These are phyloP conservation scores for Fringilla coelebs DNA, from an alignment of 2,797 vertebrate species.

Conservation along the genomic window DNA sequence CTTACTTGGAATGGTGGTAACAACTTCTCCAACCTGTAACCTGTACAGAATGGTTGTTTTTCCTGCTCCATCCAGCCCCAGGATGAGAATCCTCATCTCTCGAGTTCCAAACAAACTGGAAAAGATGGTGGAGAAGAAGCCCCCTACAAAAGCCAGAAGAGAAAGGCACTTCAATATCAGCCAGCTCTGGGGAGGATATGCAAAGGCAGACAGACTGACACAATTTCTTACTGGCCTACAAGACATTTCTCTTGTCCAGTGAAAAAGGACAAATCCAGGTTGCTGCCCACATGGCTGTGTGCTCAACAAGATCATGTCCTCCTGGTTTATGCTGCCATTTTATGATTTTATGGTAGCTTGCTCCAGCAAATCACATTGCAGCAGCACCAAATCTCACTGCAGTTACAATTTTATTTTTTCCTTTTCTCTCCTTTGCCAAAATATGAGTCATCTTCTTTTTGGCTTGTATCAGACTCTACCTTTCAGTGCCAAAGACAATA, in stretches of 20 bases:
- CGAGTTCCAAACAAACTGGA: conserved; percentile 93
- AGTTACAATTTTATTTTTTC: neutral
- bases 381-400: neutral
- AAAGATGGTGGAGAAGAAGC: conserved; percentile 95
- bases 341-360: neutral
- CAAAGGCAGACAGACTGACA: neutral
- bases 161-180: neutral
- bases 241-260: neutral
- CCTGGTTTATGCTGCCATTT: neutral
- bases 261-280: neutral
- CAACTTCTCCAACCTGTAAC: conserved; percentile 97
- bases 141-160: conserved; percentile 75
- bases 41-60: conserved; percentile 98
- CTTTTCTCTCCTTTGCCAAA: neutral
- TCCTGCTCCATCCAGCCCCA: conserved; percentile 95
- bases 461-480: neutral
- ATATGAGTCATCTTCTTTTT: neutral
- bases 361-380: neutral
- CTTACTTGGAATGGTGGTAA: conserved; percentile 98
- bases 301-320: neutral
- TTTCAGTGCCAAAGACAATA: neutral
- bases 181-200: neutral
- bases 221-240: neutral
- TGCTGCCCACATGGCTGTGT: neutral
- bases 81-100: conserved; percentile 98